These are phyloP conservation scores for Tachina lurida DNA, from an alignment of 2,888 invertebrate species.

Conservation along the genomic window DNA sequence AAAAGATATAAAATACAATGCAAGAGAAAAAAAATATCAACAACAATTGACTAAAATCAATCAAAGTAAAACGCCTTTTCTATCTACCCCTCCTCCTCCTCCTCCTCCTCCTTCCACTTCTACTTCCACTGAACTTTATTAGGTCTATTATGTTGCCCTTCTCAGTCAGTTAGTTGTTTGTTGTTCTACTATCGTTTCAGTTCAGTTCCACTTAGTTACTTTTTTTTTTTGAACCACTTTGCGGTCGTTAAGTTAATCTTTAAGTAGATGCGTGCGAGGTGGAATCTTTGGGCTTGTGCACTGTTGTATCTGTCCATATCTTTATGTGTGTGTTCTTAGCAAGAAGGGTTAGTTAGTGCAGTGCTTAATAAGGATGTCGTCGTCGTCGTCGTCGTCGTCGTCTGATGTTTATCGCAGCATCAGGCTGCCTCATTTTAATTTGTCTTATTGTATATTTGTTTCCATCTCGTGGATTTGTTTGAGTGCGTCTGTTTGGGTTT, in stretches of 20 bases:
- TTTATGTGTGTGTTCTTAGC: background rate
- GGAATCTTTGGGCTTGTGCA: constrained; percentile 8
- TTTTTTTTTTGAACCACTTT: constrained; percentile 65
- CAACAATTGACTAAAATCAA: constrained; percentile 69
- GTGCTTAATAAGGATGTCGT: constrained; percentile 54
- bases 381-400: too few relatives aligned
- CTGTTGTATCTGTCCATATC: background rate
- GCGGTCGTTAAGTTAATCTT: constrained; percentile 71
- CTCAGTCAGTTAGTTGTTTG: constrained; percentile 21
- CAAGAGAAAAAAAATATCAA: constrained; percentile 13
- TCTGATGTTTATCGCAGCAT: constrained; percentile 69
- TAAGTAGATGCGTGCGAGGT: constrained; percentile 9
- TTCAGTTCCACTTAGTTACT: constrained; percentile 43
- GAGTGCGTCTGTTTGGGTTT: constrained; percentile 41
- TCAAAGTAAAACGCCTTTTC: constrained; percentile 65
- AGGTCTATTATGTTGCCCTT: constrained; percentile 60
- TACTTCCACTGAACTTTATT: constrained; percentile 44
- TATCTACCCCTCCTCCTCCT: constrained; percentile 13
- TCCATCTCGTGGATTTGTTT: constrained; percentile 20
- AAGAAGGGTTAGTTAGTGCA: constrained; percentile 49
- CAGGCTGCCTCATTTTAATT: constrained; percentile 58
- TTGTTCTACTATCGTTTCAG: constrained; percentile 15
- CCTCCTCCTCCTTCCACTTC: constrained; percentile 28
- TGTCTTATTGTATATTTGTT: constrained; percentile 63
- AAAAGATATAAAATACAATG: constrained; percentile 29